Evolutionary conservation across 1,140 invertebrate species (phyloP).

Genomic region (Drosophila mauritiana): DNA sequence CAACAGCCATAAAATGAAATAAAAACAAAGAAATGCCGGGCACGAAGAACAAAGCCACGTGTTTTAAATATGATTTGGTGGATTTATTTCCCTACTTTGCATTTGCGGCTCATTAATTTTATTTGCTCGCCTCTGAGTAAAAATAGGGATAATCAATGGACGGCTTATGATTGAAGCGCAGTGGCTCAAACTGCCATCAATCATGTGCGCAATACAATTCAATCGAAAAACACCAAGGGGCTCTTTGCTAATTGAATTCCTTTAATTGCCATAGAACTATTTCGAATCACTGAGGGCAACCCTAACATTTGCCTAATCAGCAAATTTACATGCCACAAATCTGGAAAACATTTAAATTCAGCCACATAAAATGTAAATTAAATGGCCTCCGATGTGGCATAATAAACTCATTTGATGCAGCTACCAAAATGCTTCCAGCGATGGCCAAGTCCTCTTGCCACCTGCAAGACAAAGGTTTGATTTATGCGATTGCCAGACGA

Average conservation of each 20-base stretch:
- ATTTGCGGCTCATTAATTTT: constrained; percentile 53
- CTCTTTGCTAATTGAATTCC: constrained; percentile 14
- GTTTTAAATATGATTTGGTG: constrained; percentile 47
- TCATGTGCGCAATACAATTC: constrained; percentile 13
- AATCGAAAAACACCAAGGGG: constrained; percentile 4
- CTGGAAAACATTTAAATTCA: constrained; percentile 16
- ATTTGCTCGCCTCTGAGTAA: constrained; percentile 5
- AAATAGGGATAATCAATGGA: constrained; percentile 2
- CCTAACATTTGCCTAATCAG: constrained; percentile 3
- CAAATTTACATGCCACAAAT: constrained; percentile 12
- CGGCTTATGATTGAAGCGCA: constrained; percentile 3
- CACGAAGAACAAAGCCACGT: constrained; percentile 28
- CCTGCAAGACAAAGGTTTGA: constrained; percentile 59
- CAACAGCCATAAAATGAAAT: constrained; percentile 26
- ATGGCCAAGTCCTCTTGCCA: constrained; percentile 9
- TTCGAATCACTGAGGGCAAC: neutral
- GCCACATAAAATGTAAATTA: constrained; percentile 20
- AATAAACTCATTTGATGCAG: constrained; percentile 53
- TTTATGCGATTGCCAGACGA: constrained; percentile 46
- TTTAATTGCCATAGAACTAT: constrained; percentile 2
- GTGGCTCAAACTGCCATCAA: constrained; percentile 13
- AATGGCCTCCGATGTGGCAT: constrained; percentile 39
- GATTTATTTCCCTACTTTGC: constrained; percentile 44
- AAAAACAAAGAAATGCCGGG: constrained; percentile 8
- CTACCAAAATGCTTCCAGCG: constrained; percentile 7